Percentiles rank a stretch among this genome's conserved stretches.
phyloP scores from a whole-genome alignment of 1,140 invertebrate genomes.

The Apis mellifera region Amel_HAv3.1 CM009940.2:8637001-8637500 shows the following conservation, averaged over 20 bases:
- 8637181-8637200: too few species aligned
- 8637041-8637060: not conserved
- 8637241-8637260: too few species aligned
- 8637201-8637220: conserved; percentile 36
- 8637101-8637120: not conserved
- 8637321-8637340: conserved; percentile 39
- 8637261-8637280: not conserved
- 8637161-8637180: not conserved
- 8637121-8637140: not conserved
- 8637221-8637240: not conserved
- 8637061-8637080: too few species aligned
- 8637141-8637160: not conserved
- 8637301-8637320: not conserved
- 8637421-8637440: not conserved
- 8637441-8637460: not conserved
- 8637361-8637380: conserved; percentile 2
- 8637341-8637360: conserved; percentile 55
- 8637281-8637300: not conserved
- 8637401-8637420: too few species aligned
- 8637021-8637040: not conserved
- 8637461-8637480: conserved; percentile 56
- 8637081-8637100: not conserved
- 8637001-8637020: not conserved
- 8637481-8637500: conserved; percentile 62
- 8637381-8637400: not conserved